These are phyloP conservation scores for Zenarchopterus dispar DNA, from an alignment of 2,797 vertebrate species.

Conservation along the genomic window DNA sequence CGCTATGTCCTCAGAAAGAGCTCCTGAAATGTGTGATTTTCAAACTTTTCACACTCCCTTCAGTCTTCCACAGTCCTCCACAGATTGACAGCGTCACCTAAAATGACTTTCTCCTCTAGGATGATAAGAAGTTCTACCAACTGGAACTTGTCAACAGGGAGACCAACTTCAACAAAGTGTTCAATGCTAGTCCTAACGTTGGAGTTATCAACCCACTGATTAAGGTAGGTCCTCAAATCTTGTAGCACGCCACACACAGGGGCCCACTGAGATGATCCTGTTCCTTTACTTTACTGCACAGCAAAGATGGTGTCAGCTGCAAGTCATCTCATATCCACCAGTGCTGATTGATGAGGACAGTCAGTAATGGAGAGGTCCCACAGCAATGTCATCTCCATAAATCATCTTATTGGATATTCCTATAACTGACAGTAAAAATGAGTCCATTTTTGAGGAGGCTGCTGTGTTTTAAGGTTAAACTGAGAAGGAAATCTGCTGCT, in stretches of 20 bases:
- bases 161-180: slow-evolving; percentile 99
- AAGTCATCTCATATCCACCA: slow-evolving; percentile 38
- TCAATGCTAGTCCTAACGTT: slow-evolving; percentile 96
- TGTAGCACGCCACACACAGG: slow-evolving; percentile 33
- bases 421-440: slow-evolving; percentile 4
- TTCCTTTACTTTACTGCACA: slow-evolving; percentile 5
- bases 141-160: slow-evolving; percentile 98
- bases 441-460: background rate
- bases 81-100: slow-evolving; percentile 27
- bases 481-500: background rate
- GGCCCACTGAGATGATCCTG: slow-evolving; percentile 16
- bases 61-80: slow-evolving; percentile 4
- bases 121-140: slow-evolving; percentile 99
- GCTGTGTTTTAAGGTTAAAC: slow-evolving; percentile 20
- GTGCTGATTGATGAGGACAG: slow-evolving; percentile 11
- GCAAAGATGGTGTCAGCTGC: slow-evolving; percentile 46
- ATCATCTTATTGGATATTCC: background rate
- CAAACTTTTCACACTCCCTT: background rate
- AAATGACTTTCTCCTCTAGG: slow-evolving; percentile 79
- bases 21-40: slow-evolving; percentile 30
- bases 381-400: background rate
- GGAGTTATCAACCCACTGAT: slow-evolving; percentile 98
- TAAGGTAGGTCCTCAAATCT: slow-evolving; percentile 83
- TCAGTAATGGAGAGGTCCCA: background rate
- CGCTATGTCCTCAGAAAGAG: background rate